Percentiles rank a stretch among this genome's conserved stretches.
Conservation (phyloP, 2,888 invertebrate genomes). For the Oxystoma pomonae region DNA sequence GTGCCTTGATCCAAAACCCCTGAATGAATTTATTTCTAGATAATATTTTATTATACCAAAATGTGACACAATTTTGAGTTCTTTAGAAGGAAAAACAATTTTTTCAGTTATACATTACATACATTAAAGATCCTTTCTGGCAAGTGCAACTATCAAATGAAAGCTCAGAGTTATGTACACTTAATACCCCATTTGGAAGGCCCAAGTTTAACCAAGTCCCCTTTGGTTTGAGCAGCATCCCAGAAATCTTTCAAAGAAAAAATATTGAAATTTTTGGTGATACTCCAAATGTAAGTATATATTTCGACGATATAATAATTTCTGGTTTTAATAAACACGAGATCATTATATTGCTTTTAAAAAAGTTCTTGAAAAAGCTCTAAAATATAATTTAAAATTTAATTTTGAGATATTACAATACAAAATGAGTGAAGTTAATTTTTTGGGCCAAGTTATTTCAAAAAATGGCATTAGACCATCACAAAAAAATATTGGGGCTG, state of each 20-base stretch:
- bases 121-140: background rate
- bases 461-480: background rate
- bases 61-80: background rate
- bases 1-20: background rate
- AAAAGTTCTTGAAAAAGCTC: background rate
- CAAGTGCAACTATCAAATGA: background rate
- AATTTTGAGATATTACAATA: conserved; percentile 9
- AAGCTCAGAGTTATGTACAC: conserved; percentile 7
- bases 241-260: conserved; percentile 10
- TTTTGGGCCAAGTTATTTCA: background rate
- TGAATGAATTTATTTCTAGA: background rate
- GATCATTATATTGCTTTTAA: background rate
- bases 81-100: background rate
- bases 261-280: conserved; percentile 10
- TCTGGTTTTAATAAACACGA: background rate
- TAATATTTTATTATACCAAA: background rate
- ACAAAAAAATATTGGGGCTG: background rate
- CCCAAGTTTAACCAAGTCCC: conserved; percentile 10
- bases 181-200: conserved; percentile 10
- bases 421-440: background rate
- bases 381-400: conserved; percentile 15
- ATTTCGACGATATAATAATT: conserved; percentile 21
- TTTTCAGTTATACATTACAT: background rate
- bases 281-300: conserved; percentile 8
- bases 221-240: conserved; percentile 7